Evolutionary conservation across 2,888 invertebrate species (phyloP).

Genomic region (Drosophila fungiperda): DNA sequence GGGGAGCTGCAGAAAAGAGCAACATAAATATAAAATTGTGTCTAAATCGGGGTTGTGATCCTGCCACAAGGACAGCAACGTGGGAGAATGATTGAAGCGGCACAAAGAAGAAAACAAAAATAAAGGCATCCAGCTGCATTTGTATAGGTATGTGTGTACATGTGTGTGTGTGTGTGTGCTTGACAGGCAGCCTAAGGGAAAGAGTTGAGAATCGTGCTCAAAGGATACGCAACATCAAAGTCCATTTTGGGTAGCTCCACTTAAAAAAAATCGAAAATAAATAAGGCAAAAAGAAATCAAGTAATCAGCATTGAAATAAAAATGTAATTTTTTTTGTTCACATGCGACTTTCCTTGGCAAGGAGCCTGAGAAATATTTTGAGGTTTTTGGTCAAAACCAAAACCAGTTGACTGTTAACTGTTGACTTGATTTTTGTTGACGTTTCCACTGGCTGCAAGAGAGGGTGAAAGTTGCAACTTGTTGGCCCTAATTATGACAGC

Average conservation of each 20-base stretch:
- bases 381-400: constrained; percentile 19
- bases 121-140: constrained; percentile 8
- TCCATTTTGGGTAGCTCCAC: constrained; percentile 51
- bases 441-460: constrained; percentile 1
- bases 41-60: constrained; percentile 54
- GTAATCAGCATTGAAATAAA: constrained; percentile 51
- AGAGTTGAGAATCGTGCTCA: constrained; percentile 51
- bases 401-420: constrained; percentile 69
- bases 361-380: constrained; percentile 62
- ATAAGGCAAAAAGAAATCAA: constrained; percentile 24
- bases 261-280: constrained; percentile 17
- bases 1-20: constrained; percentile 13
- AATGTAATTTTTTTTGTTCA: constrained; percentile 21
- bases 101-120: constrained; percentile 18
- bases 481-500: constrained; percentile 54
- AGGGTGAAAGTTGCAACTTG: constrained; percentile 71
- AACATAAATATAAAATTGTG: constrained; percentile 63
- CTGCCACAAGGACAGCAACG: constrained; percentile 59
- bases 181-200: constrained; percentile 26
- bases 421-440: constrained; percentile 56
- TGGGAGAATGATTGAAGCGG: constrained; percentile 59
- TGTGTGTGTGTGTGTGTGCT: constrained; percentile 7
- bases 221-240: constrained; percentile 59
- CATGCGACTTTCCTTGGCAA: constrained; percentile 23
- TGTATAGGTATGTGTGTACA: constrained; percentile 14